Base-by-base conservation (phyloP, 2,888 invertebrate species). In the Melipona bicolor region DNA sequence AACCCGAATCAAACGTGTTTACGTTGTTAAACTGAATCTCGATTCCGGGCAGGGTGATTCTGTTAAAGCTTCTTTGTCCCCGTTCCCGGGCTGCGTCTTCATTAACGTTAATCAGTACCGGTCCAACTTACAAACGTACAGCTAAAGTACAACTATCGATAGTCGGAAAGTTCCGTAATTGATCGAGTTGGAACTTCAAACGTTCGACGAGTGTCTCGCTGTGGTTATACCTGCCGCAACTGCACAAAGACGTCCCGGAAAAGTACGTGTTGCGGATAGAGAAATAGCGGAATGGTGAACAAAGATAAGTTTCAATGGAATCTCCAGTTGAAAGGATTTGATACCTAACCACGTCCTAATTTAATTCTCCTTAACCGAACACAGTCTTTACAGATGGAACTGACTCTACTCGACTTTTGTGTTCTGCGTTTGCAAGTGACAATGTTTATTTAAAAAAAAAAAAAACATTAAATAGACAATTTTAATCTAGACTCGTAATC, bases 101-200 rank as follows among this genome's bases (percentile, higher is more conserved):
- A 77, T 85, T 74, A 79, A 77, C 73, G 73, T 74, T 74, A 79
- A 79, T 83, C 68, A 77, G 64, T 62, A 24, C 67, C 24, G 79
- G 67, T 79, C 52, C 71, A 73, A 83, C 70, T 85, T 83, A 74
- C 77, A 73, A 67, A 73, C 68, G 19, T 61, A 15, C 43, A 19
- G n/a, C 32, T 56, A 54, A 69, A 77, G 80, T 80, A 43, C 43
- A 77, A 81, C 68, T 77, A 70, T 80, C 78, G 79, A 87, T 85
- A 79, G 76, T 83, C 71, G 36, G 52, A 32, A 79, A 87, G 81
- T 87, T 87, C 74, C 36, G 79, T 77, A 85, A 73, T 85, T 83
- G 77, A 83, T 85, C 62, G 77, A 68, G 56, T 79, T 75, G 54
- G 36, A 62, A 76, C 84, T 84, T 71, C 24, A 68, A 82, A 84